phyloP scores from a whole-genome alignment of 2,888 invertebrate species.

The Leuctra nigra region DNA sequence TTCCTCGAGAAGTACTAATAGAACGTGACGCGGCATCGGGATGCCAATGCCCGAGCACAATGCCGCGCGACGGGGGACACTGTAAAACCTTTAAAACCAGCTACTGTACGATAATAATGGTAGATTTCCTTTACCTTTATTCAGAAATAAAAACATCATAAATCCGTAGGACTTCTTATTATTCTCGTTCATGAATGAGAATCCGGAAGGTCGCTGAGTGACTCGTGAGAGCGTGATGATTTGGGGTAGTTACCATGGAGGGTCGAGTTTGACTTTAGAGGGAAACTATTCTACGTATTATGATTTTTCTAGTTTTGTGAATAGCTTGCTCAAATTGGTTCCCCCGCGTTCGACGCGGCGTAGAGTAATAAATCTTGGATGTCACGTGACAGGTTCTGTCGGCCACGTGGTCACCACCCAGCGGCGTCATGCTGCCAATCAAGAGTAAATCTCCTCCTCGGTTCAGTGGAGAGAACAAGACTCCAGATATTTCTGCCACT shows the following conservation, averaged over 20 bases:
- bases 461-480: constrained; percentile 11
- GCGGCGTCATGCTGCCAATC: not conserved
- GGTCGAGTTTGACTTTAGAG: too few species aligned
- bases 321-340: constrained; percentile 3
- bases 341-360: not conserved
- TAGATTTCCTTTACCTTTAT: not conserved
- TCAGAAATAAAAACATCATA: not conserved
- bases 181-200: not conserved
- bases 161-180: constrained; percentile 6
- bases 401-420: constrained; percentile 8
- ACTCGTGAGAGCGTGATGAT: too few species aligned
- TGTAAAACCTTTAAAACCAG: too few species aligned
- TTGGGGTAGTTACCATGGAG: constrained; percentile 2
- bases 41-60: not conserved
- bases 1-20: not conserved
- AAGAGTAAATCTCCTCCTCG: not conserved
- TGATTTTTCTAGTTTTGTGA: constrained; percentile 3
- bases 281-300: too few species aligned
- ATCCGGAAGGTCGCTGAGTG: not conserved
- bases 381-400: constrained; percentile 9
- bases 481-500: constrained; percentile 9
- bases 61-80: too few species aligned
- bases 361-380: constrained; percentile 4
- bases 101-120: not conserved
- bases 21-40: constrained; percentile 5